phyloP scores from a whole-genome alignment of 2,797 vertebrate genomes.

The Myotis myotis region DNA sequence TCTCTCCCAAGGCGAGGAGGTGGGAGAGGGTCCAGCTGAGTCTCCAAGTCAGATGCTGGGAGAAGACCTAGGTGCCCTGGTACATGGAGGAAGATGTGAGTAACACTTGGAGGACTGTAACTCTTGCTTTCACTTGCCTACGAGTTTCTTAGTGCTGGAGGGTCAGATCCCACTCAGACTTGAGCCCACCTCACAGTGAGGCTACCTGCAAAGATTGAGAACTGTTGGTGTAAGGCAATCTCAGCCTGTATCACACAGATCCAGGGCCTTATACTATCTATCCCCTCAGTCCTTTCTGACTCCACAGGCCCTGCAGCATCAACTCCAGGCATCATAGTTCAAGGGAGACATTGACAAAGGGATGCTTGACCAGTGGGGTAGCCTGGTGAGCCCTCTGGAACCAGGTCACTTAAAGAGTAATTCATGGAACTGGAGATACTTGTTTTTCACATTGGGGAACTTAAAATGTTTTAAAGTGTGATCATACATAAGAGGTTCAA shows the following conservation, averaged over 20 bases:
- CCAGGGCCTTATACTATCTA: fast-evolving
- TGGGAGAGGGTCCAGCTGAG: background rate
- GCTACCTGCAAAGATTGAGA: background rate
- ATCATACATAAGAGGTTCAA: background rate
- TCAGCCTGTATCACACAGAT: background rate
- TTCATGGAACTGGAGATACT: background rate
- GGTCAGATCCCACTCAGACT: background rate
- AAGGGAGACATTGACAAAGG: background rate
- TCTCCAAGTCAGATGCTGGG: background rate
- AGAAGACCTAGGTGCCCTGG: background rate
- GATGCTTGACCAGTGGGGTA: background rate
- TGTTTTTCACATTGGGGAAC: background rate
- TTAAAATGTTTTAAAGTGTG: background rate
- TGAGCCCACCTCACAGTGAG: background rate
- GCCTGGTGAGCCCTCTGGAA: background rate
- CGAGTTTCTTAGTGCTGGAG: background rate
- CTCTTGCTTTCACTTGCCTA: background rate
- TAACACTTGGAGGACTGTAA: fast-evolving
- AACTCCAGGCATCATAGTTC: background rate
- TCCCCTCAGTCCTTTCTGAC: background rate
- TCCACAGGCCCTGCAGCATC: fast-evolving
- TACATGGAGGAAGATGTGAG: background rate
- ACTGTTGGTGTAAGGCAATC: background rate
- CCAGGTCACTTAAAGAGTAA: background rate
- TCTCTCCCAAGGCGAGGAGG: background rate